phyloP scores from a whole-genome alignment of 2,888 invertebrate species.

The Parelbella ahira region DNA sequence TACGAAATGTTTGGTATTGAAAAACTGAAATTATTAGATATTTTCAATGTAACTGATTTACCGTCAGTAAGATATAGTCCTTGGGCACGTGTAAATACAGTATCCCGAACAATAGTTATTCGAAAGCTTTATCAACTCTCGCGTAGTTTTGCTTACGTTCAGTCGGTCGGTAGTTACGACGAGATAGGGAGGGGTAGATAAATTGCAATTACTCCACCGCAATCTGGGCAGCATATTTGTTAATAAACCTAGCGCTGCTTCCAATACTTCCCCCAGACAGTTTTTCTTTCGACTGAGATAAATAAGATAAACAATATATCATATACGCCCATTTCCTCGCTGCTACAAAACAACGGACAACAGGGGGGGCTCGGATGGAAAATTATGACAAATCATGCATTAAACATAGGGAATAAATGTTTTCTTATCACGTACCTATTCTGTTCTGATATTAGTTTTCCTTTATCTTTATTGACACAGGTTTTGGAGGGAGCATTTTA shows the following conservation, averaged over 20 bases:
- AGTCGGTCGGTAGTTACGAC: constrained; percentile 1
- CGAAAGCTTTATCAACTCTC: constrained; percentile 3
- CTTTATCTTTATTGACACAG: constrained; percentile 81
- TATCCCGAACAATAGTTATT: no score
- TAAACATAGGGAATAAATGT: constrained; percentile 81
- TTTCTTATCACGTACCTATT: constrained; percentile 81
- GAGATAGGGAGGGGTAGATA: constrained; percentile 30
- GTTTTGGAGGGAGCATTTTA: constrained; percentile 68
- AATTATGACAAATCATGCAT: constrained; percentile 81
- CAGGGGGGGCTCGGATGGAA: constrained; percentile 65
- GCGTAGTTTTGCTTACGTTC: constrained; percentile 8
- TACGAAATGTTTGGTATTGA: no score
- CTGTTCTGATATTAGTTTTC: constrained; percentile 80
- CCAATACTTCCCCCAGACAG: constrained; percentile 54
- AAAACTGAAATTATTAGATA: no score
- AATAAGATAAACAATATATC: constrained; percentile 76
- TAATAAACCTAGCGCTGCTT: constrained; percentile 63
- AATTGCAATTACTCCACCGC: constrained; percentile 46
- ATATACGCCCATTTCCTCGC: constrained; percentile 71
- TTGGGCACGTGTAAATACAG: no score
- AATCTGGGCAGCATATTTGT: constrained; percentile 55
- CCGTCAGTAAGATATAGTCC: no score
- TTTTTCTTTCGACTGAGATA: constrained; percentile 69
- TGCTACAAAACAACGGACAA: constrained; percentile 71
- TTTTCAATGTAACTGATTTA: no score